Evolutionary conservation across 1,140 invertebrate species (phyloP).

Genomic region (Littorina saxatilis): DNA sequence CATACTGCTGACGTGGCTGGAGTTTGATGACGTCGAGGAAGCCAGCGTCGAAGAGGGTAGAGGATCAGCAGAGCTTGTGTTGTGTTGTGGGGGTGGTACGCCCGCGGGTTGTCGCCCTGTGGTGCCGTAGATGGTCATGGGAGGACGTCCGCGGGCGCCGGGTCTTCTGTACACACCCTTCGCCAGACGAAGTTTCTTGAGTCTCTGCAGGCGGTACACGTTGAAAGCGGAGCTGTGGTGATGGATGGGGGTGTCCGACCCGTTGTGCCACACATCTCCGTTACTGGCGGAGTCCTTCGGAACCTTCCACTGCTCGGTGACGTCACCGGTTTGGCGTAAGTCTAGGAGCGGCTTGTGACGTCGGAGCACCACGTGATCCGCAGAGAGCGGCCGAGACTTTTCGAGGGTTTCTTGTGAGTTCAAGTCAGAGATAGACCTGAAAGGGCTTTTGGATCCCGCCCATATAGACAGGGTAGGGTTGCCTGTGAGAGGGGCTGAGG

Average conservation of each 20-base stretch:
- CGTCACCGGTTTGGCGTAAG: background rate
- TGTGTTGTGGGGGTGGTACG: background rate
- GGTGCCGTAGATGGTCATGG: slow-evolving; percentile 29
- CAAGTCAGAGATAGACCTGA: background rate
- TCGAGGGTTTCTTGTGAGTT: slow-evolving; percentile 5
- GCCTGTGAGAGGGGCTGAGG: background rate
- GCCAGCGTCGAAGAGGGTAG: background rate
- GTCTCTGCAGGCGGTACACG: slow-evolving; percentile 27
- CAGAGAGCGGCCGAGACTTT: slow-evolving; percentile 32
- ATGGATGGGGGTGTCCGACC: background rate
- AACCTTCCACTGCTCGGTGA: background rate
- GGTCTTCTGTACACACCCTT: slow-evolving; percentile 21
- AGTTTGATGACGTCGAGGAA: background rate
- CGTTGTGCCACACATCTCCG: background rate
- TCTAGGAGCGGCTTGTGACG: background rate
- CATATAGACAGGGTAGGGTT: background rate
- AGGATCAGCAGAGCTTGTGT: too few species aligned
- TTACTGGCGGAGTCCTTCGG: background rate
- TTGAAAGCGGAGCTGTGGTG: background rate
- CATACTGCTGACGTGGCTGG: slow-evolving; percentile 14
- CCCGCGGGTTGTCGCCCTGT: background rate
- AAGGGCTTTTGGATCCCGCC: background rate
- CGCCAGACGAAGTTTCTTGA: slow-evolving; percentile 4
- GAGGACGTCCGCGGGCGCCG: slow-evolving; percentile 22
- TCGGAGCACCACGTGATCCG: slow-evolving; percentile 17